Percentiles rank a stretch among this genome's conserved stretches.
Conservation (phyloP, 2,113 vertebrate species). For the Pterophyllum scalare region DNA sequence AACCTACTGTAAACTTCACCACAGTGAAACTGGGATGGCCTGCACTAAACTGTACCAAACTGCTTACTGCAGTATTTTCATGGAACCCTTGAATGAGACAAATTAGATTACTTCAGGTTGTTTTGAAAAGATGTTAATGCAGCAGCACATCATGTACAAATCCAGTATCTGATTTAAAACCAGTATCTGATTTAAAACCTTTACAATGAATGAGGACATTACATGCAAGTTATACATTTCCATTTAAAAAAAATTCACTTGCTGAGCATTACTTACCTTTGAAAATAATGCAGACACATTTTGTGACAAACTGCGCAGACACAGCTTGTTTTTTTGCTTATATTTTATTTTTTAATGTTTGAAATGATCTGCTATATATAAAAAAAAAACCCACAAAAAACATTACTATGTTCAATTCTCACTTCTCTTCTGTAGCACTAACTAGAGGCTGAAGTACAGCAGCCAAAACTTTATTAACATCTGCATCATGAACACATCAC, state of each 20-base stretch:
- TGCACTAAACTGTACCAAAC: neutral
- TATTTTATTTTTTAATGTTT: neutral
- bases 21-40: neutral
- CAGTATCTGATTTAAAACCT: accelerated
- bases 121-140: neutral
- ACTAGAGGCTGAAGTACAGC: neutral
- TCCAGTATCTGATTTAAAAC: neutral
- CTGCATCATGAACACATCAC: neutral
- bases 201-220: neutral
- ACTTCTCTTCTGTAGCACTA: neutral
- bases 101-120: neutral
- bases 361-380: neutral
- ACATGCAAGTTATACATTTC: no score
- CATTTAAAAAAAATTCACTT: no score
- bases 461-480: neutral
- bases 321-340: neutral
- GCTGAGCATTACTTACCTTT: no score
- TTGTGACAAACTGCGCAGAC: neutral
- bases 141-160: neutral
- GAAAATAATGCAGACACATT: neutral
- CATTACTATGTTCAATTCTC: neutral
- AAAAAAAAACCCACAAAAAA: neutral
- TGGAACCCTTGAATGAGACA: neutral
- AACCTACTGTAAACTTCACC: neutral
- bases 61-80: neutral